Evolutionary conservation across 1,140 invertebrate genomes (phyloP), one percentile per base, ranked within the genome.

Genomic region (Bombus breviceps): DNA sequence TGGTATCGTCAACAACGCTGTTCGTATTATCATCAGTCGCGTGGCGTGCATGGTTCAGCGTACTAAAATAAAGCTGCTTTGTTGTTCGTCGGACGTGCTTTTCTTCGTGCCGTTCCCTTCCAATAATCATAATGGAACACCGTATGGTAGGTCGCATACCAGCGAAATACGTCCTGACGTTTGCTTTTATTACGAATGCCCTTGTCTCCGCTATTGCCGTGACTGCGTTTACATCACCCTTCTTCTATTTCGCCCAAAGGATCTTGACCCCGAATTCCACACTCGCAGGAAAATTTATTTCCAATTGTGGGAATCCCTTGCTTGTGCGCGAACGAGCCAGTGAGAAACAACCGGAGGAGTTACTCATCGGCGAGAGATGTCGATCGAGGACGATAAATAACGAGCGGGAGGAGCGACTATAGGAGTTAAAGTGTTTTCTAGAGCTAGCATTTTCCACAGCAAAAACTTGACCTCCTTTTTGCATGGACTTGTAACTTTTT

Each of bases 111-210:
- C 69, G 43, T n/a, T 34, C 28, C 32, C 71, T 68, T 68, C 77
- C 78, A 81, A 68, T 81, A 74, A 81, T 66, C 80, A 75, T 75
- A 86, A 86, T 82, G 72, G 72, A 80, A 57, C 69, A 43, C 12
- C 43, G 75, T 15, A 73, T 22, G 34, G 81, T 68, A 34, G 81
- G 34, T 39, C 80, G 72, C 39, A 43, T 22, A 22, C 75, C n/a
- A 37, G 69, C 74, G 68, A 71, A 69, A 66, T 75, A 47, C 22
- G 12, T 43, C 47, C 47, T 25, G 37, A 69, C 75, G 59, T 83
- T 83, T 68, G 59, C 41, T 62, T 78, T 78, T 78, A 83, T 78
- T 43, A 83, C 74, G 82, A 43, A 59, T 39, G 75, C 82, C 34
- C 39, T 79, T 39, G 37, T 15, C 66, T 41, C 12, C 13, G 57